Conservation (phyloP, 2,113 vertebrate genomes). For the Scomber scombrus region DNA sequence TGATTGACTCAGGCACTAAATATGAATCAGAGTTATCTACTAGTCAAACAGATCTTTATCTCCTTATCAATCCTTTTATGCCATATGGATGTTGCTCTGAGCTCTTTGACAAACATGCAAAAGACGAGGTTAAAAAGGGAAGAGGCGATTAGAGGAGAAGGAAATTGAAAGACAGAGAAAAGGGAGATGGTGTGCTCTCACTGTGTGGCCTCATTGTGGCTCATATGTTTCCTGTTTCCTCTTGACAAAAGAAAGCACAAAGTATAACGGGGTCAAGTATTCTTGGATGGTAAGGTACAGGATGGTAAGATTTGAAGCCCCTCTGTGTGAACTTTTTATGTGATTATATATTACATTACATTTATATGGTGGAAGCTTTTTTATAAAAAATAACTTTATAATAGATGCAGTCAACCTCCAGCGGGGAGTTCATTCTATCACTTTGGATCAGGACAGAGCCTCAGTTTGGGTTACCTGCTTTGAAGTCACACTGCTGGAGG, state of each 20-base stretch:
- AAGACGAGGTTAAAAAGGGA: neutral
- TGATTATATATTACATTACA: no score
- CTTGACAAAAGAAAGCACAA: neutral
- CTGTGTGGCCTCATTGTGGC: neutral
- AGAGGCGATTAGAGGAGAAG: neutral
- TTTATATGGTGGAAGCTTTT: no score
- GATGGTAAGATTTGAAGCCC: no score
- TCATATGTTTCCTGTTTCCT: neutral
- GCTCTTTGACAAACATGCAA: conserved; percentile 14
- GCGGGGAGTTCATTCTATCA: neutral
- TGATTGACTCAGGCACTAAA: neutral
- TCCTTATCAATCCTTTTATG: conserved; percentile 15
- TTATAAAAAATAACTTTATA: no score
- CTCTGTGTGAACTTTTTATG: no score
- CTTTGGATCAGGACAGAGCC: neutral
- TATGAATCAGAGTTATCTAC: conserved; percentile 11
- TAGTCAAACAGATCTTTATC: neutral
- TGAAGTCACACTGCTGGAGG: no score
- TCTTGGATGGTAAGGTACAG: no score
- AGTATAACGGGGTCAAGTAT: neutral
- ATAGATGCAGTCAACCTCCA: neutral
- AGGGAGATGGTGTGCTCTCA: neutral
- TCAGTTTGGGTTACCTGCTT: no score
- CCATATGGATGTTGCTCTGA: neutral
- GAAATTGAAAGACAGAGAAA: neutral